A percentile compares a stretch with the other conserved stretches of the same genome.
Evolutionary conservation across 2,113 vertebrate genomes (phyloP).

Genomic region (Hydrochoerus hydrochaeris): DNA sequence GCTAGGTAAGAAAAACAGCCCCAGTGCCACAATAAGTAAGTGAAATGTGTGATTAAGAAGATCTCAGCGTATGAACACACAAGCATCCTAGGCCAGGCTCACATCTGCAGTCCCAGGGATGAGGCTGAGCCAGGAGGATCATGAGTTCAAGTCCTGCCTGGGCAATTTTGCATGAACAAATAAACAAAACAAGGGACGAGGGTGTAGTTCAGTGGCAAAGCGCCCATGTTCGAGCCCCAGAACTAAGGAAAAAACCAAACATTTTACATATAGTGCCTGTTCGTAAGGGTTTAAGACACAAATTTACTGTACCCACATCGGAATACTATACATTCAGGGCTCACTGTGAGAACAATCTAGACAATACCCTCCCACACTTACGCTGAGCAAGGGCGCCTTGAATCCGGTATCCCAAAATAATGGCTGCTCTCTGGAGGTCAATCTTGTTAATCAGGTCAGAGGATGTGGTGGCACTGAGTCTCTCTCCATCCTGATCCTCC

Average conservation of each 20-base stretch:
- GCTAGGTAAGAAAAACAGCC: background rate
- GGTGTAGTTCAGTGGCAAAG: background rate
- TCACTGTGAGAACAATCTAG: background rate
- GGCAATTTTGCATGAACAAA: background rate
- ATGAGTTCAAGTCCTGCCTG: background rate
- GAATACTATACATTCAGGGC: background rate
- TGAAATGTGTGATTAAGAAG: background rate
- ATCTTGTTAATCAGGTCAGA: constrained; percentile 94
- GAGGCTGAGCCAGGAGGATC: background rate
- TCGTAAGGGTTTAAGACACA: background rate
- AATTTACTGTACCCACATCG: background rate
- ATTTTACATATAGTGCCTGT: background rate
- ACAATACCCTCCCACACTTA: constrained; percentile 84
- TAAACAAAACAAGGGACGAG: background rate
- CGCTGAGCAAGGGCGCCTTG: constrained; percentile 94
- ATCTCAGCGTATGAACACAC: background rate
- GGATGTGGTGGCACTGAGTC: constrained; percentile 90
- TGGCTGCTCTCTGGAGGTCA: constrained; percentile 96
- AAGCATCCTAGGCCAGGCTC: background rate
- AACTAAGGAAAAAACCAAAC: background rate
- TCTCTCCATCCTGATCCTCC: constrained; percentile 92
- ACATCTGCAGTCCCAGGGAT: background rate
- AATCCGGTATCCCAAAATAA: constrained; percentile 96
- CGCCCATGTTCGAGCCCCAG: background rate
- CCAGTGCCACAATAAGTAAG: background rate